phyloP scores from a whole-genome alignment of 2,888 invertebrate genomes.

The Steromphala cineraria region DNA sequence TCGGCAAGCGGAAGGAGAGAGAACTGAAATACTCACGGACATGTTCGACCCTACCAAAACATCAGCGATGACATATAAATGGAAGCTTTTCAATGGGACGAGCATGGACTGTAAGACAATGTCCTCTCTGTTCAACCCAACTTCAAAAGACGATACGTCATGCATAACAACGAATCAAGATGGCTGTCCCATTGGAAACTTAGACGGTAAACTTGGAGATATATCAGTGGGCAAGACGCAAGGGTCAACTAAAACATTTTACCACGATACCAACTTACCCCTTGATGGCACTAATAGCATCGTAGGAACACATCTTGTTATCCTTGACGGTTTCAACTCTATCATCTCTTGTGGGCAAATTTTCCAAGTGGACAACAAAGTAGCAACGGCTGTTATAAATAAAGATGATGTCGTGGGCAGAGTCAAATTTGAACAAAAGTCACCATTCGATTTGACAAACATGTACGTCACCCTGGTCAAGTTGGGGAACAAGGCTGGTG shows the following conservation, averaged over 20 bases:
- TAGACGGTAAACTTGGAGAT: slow-evolving; percentile 52
- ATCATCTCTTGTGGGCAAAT: slow-evolving; percentile 84
- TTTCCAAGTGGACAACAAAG: slow-evolving; percentile 53
- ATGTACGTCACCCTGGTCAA: slow-evolving; percentile 78
- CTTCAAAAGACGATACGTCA: slow-evolving; percentile 12
- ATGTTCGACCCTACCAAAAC: slow-evolving; percentile 35
- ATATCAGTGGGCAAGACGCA: slow-evolving; percentile 36
- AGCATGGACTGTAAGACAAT: slow-evolving; percentile 35
- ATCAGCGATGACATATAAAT: slow-evolving; percentile 20
- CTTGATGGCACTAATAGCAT: slow-evolving; percentile 46
- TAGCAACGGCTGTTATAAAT: slow-evolving; percentile 63
- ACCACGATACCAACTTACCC: slow-evolving; percentile 49
- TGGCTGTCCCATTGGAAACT: slow-evolving; percentile 51
- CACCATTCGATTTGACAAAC: slow-evolving; percentile 83
- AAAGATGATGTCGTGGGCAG: slow-evolving; percentile 86
- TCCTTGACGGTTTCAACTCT: slow-evolving; percentile 34
- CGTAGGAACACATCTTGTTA: slow-evolving; percentile 46
- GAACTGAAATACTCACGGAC: slow-evolving; percentile 46
- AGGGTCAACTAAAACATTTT: slow-evolving; percentile 35
- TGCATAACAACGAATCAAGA: slow-evolving; percentile 36
- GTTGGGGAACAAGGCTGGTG: slow-evolving; percentile 69
- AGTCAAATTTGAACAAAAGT: slow-evolving; percentile 86
- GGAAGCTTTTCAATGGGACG: slow-evolving; percentile 35
- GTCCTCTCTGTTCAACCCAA: slow-evolving; percentile 40
- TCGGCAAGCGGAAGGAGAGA: slow-evolving; percentile 43